Evolutionary conservation across 2,113 vertebrate species (phyloP).

Genomic region (Salvator merianae): DNA sequence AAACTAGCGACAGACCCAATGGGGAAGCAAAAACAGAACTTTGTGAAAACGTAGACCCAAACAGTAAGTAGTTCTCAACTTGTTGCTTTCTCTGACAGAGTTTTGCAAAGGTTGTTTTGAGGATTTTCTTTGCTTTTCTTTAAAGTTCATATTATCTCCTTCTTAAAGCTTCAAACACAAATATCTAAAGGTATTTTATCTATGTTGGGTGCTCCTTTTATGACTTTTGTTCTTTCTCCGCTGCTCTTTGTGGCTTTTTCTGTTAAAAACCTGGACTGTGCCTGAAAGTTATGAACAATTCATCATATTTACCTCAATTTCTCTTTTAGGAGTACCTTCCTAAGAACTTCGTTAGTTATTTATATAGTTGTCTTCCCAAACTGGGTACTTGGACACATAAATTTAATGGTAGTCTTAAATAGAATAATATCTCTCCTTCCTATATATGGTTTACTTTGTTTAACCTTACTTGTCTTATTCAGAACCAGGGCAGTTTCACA

Average conservation of each 20-base stretch:
- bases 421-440: slow-evolving; percentile 13
- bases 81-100: background rate
- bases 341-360: background rate
- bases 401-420: background rate
- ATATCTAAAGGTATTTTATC: background rate
- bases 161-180: accelerated
- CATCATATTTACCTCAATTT: background rate
- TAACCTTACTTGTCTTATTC: background rate
- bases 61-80: slow-evolving; percentile 83
- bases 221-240: background rate
- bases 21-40: slow-evolving; percentile 97
- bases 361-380: background rate
- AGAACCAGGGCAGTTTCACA: background rate
- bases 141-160: background rate
- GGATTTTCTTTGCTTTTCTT: background rate
- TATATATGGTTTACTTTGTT: background rate
- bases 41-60: slow-evolving; percentile 91
- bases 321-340: background rate
- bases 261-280: accelerated
- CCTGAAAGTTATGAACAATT: background rate
- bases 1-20: slow-evolving; percentile 92
- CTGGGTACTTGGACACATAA: background rate
- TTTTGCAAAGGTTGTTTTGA: background rate
- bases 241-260: background rate
- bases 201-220: background rate